Evolutionary conservation across 2,113 vertebrate genomes (phyloP).

Genomic region (Calyptomena viridis): DNA sequence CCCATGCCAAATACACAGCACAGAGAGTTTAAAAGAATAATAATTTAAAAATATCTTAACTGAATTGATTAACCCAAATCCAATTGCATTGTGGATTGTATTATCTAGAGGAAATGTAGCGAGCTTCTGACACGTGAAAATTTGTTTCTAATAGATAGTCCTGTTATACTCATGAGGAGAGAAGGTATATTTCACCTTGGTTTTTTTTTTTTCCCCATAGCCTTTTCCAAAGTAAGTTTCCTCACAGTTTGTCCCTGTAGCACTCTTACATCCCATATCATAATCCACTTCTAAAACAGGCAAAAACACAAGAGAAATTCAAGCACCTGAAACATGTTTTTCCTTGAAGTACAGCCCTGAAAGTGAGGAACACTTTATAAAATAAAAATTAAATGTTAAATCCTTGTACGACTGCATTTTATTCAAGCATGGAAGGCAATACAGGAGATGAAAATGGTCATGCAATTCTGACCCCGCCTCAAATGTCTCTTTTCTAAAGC

Average conservation of each 20-base stretch:
- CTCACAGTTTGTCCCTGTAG: background rate
- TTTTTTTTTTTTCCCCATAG: background rate
- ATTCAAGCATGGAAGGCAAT: background rate
- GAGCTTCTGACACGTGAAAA: background rate
- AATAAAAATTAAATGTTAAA: background rate
- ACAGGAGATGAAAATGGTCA: background rate
- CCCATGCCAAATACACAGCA: background rate
- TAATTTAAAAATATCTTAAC: background rate
- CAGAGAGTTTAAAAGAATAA: background rate
- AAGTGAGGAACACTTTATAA: background rate
- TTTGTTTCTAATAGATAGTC: background rate
- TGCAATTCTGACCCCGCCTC: background rate
- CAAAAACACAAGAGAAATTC: background rate
- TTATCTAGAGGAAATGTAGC: background rate
- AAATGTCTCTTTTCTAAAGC: background rate
- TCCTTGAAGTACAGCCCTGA: background rate
- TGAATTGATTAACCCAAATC: background rate
- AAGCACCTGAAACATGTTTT: background rate
- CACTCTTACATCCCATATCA: background rate
- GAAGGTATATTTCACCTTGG: background rate
- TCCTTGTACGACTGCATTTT: background rate
- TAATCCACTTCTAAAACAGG: background rate
- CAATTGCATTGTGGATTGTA: background rate
- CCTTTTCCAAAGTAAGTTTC: background rate
- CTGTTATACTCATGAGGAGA: background rate